A percentile compares a stretch with the other conserved stretches of the same genome.
phyloP scores from a whole-genome alignment of 2,797 vertebrate species.

The Chiroxiphia lanceolata region DNA sequence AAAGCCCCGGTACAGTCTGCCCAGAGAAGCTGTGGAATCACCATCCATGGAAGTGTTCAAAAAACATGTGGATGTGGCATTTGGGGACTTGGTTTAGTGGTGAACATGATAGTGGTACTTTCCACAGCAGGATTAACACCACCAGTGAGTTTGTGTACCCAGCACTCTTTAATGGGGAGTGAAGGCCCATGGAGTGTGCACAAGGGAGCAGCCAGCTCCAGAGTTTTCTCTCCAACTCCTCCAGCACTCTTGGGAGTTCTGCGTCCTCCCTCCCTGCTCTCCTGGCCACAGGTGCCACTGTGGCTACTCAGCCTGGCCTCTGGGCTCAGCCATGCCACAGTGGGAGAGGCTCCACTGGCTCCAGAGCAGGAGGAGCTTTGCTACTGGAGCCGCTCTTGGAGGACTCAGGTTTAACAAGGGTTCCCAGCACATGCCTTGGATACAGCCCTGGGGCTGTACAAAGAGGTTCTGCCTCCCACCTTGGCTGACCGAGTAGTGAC shows the following conservation, averaged over 20 bases:
- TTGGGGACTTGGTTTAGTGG: background rate
- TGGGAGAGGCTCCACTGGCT: background rate
- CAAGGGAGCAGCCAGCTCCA: too few species aligned
- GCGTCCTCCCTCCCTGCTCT: background rate
- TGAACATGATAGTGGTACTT: background rate
- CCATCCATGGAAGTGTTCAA: background rate
- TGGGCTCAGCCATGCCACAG: fast-evolving
- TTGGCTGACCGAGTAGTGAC: background rate
- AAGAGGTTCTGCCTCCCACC: background rate
- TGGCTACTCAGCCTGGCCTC: background rate
- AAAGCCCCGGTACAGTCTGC: background rate
- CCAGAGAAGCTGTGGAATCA: background rate
- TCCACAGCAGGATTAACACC: background rate
- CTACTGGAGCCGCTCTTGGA: background rate
- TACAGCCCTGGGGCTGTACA: background rate
- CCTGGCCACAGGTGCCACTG: background rate
- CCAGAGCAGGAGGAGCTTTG: background rate
- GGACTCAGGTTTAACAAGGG: too few species aligned
- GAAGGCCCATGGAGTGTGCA: fast-evolving
- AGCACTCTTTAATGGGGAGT: background rate
- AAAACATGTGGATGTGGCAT: background rate
- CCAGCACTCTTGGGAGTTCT: fast-evolving
- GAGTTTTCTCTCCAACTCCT: background rate
- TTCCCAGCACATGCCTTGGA: fast-evolving
- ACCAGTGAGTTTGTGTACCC: background rate